Base-by-base conservation (phyloP, 2,888 invertebrate species). In the Elysia crispata region DNA sequence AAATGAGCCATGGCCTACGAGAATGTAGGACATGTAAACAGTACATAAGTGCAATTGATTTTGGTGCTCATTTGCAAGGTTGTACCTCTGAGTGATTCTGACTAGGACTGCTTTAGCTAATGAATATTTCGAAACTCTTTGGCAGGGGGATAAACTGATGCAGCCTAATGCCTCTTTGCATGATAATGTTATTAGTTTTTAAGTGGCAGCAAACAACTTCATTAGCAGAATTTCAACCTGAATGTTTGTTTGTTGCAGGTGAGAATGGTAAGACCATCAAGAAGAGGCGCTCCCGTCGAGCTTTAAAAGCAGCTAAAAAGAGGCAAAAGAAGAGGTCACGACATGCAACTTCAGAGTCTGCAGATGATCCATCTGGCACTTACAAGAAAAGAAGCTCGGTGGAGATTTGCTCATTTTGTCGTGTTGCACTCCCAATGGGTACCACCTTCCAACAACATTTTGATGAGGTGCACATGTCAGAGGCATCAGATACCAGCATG, bases 161-260 rank as follows among this genome's bases (percentile, higher is more conserved):
- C 41, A 41, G 41, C 11, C 11, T 41, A 41, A 11, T 6, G 11
- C 41, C 41, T 41, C 41, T 41, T 11, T 41, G 41, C 41, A 41
- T 41, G 41, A 41, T 41, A 41, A 41, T 11, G n/a, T n/a, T n/a
- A n/a, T 41, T 41, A 41, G 41, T 11, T 41, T 41, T 41, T n/a
- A n/a, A n/a, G 41, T 41, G 41, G 41, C 41, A 41, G 11, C 41
- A 41, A 41, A 11, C 41, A 41, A 41, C 41, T 41, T 41, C 5
- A 3, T 6, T 41, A 41, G 41, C 41, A 41, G 41, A 41, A 41
- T 6, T 41, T 41, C 41, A 41, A 41, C 41, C 41, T 41, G 41
- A 41, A 41, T 41, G 41, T 78, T 78, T 78, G 23, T 78, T 78
- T 73, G 73, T 78, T 78, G 78, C 78, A 78, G 78, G 78, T 78